Base-by-base conservation (phyloP, 2,113 vertebrate species). In the Phyllopteryx taeniolatus region DNA sequence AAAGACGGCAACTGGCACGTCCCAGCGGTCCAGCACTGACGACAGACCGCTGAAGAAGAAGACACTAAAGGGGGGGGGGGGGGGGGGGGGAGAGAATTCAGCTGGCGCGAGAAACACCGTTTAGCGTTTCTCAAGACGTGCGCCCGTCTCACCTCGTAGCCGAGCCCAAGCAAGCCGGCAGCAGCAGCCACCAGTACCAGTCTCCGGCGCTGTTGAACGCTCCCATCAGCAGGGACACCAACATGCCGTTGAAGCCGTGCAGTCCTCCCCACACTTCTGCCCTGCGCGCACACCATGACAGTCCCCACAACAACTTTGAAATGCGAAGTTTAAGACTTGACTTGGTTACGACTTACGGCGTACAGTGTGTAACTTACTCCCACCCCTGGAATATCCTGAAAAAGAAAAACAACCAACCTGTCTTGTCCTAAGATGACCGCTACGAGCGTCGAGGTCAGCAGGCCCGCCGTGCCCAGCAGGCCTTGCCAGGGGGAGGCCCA, bases 141-240 rank as follows among this genome's bases (percentile, higher is more conserved):
- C 22, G 4, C n/a, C 15, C 70, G 10, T 65, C 88, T 86, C 57
- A 92, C 92, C 88, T 90, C 44, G 88, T 75, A 0, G 86, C 91
- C 47, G 87, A 90, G 0, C 85, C 83, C 1, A 93, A 31, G 71
- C 83, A 86, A 19, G 56, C 88, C 2, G 90, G 91, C 22, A 92
- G 68, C 63, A 93, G 81, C 44, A 94, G 88, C 91, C 88, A 91
- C 90, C 90, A 94, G 80, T 91, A 91, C 91, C 92, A 94, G 74
- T 93, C 86, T 54, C 91, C 90, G 31, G 87, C 85, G 12, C 87
- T 88, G 72, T 86, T 93, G 70, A 85, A 93, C 65, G 79, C 82
- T 27, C 89, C 90, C 56, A 93, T 93, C 76, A 93, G 86, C 74
- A 94, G 82, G 60, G 90, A 84, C 80, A 93, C 91, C 81, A 93